Conservation (phyloP, 2,113 vertebrate species). For the Labeo catla region DNA sequence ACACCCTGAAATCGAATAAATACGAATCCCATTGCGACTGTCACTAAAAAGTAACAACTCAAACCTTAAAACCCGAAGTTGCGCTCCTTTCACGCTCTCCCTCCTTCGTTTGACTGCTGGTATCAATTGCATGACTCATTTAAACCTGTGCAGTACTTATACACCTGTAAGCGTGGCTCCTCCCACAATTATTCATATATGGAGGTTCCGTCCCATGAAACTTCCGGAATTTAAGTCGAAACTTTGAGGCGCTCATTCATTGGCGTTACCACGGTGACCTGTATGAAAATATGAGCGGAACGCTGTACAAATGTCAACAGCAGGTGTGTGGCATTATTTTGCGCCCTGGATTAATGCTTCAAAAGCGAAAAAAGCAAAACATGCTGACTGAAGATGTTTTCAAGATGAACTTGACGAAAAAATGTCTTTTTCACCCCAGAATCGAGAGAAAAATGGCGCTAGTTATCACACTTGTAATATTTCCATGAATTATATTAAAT, state of each 20-base stretch:
- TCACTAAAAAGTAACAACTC: background rate
- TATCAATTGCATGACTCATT: background rate
- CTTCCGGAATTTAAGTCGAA: slow-evolving; percentile 51
- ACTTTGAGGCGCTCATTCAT: slow-evolving; percentile 2
- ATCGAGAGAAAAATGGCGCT: background rate
- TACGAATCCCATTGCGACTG: background rate
- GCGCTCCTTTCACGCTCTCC: background rate
- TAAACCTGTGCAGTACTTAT: slow-evolving; percentile 32
- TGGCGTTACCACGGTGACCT: background rate
- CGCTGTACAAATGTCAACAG: slow-evolving; percentile 11
- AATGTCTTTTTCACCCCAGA: background rate
- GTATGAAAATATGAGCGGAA: slow-evolving; percentile 23
- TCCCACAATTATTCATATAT: slow-evolving; percentile 39
- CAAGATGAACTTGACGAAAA: background rate
- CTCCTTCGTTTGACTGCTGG: background rate
- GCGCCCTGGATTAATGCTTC: background rate
- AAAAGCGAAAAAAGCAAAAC: background rate
- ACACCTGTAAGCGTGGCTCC: slow-evolving; percentile 30
- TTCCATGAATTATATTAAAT: too few relatives aligned
- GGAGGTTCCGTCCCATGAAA: slow-evolving; percentile 3
- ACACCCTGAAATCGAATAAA: background rate
- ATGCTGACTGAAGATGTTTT: background rate
- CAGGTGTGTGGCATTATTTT: background rate
- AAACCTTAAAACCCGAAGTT: background rate
- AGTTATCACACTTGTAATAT: background rate